Percentiles rank a stretch among this genome's conserved stretches.
Evolutionary conservation across 2,113 vertebrate species (phyloP).

Genomic region (Calyptommatus sinebrachiatus): DNA sequence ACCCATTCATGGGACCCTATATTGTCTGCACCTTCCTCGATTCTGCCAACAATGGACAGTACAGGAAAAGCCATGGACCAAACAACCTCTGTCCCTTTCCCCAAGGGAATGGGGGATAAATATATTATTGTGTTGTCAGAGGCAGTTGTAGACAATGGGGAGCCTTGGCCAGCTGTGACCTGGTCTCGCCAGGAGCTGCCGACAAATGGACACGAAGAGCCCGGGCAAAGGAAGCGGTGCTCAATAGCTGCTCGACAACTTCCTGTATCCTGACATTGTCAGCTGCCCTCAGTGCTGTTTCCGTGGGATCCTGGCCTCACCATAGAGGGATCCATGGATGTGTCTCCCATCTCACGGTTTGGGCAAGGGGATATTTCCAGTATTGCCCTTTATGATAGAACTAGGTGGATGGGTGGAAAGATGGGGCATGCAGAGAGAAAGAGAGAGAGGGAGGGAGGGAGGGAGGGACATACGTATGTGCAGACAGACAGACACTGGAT

Average conservation of each 20-base stretch:
- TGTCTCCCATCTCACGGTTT: not conserved
- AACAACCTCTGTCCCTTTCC: slow-evolving; percentile 44
- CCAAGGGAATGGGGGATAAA: slow-evolving; percentile 28
- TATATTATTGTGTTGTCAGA: not conserved
- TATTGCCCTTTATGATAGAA: not conserved
- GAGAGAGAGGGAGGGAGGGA: too few species aligned
- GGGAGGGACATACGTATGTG: too few species aligned
- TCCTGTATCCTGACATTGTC: slow-evolving; percentile 38
- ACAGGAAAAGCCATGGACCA: not conserved
- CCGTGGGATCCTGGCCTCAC: not conserved
- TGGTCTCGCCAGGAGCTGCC: not conserved
- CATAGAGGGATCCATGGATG: too few species aligned
- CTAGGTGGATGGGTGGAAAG: too few species aligned
- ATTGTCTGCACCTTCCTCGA: not conserved
- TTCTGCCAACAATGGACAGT: slow-evolving; percentile 17
- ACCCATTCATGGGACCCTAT: not conserved
- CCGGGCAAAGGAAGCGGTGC: not conserved
- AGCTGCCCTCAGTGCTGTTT: slow-evolving; percentile 2
- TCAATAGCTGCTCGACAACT: slow-evolving; percentile 10
- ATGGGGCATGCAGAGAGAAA: too few species aligned
- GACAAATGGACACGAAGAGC: slow-evolving; percentile 2
- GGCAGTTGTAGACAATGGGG: not conserved
- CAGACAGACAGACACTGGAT: too few species aligned
- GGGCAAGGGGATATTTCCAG: not conserved
- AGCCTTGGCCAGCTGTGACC: slow-evolving; percentile 2